Percentiles rank a stretch among this genome's conserved stretches.
phyloP scores from a whole-genome alignment of 2,113 vertebrate species.

The Apus apus region DNA sequence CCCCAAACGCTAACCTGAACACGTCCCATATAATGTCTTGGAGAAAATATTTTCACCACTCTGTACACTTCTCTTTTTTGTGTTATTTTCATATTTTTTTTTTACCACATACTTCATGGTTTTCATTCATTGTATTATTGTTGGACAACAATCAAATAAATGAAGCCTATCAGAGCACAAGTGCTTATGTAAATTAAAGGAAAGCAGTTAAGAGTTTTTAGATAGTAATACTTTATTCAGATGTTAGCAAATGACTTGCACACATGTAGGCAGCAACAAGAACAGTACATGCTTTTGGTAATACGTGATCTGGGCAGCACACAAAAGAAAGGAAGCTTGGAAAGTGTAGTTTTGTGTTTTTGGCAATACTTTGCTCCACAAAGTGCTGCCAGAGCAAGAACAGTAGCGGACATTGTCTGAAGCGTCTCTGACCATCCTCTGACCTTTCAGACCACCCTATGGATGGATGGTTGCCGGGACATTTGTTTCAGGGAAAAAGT shows the following conservation, averaged over 20 bases:
- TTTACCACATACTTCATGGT: background rate
- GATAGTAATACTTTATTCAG: conserved; percentile 61
- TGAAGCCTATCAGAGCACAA: conserved; percentile 45
- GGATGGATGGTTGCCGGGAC: conserved; percentile 47
- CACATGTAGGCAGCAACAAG: conserved; percentile 53
- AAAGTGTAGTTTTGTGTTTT: conserved; percentile 30
- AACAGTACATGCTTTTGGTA: conserved; percentile 47
- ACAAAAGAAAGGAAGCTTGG: conserved; percentile 39
- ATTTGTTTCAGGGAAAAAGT: conserved; percentile 37
- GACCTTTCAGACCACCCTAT: conserved; percentile 53
- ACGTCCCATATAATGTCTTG: background rate
- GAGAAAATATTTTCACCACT: background rate
- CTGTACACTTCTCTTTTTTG: background rate
- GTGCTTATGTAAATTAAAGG: conserved; percentile 62
- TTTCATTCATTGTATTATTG: conserved; percentile 51
- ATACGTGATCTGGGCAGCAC: conserved; percentile 35
- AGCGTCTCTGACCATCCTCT: conserved; percentile 48
- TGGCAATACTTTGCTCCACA: conserved; percentile 47
- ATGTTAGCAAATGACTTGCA: conserved; percentile 69
- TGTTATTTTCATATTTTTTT: background rate
- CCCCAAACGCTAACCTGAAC: background rate
- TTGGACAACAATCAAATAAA: conserved; percentile 57
- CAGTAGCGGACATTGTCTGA: conserved; percentile 59
- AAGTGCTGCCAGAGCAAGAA: conserved; percentile 53
- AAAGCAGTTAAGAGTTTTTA: conserved; percentile 59